These are phyloP conservation scores for Caenorhabditis zanzibari DNA, from an alignment of 2,888 invertebrate species.

Conservation along the genomic window DNA sequence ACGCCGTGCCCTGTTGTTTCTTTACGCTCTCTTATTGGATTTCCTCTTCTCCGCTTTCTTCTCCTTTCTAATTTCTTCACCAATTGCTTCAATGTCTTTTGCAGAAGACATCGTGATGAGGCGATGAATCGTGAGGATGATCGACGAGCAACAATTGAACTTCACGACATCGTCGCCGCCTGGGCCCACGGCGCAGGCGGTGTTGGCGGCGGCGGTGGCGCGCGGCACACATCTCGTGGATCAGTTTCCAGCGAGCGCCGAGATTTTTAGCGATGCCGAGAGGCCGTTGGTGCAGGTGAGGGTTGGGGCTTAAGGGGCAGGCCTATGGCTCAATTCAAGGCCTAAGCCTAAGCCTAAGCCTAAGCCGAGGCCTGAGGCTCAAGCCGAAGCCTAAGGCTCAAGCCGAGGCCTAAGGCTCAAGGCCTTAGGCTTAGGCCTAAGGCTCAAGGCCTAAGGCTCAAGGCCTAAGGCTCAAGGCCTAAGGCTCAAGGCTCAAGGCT, in stretches of 20 bases:
- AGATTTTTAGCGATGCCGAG: slow-evolving; percentile 55
- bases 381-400: too few species aligned
- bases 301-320: not conserved
- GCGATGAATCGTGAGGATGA: slow-evolving; percentile 30
- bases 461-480: too few species aligned
- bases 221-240: slow-evolving; percentile 29
- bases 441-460: too few species aligned
- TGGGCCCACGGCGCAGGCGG: slow-evolving; percentile 13
- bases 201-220: slow-evolving; percentile 16
- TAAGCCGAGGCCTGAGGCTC: too few species aligned
- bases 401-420: too few species aligned
- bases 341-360: too few species aligned
- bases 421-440: too few species aligned
- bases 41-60: slow-evolving; percentile 24
- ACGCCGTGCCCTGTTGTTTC: slow-evolving; percentile 17
- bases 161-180: slow-evolving; percentile 4
- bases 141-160: slow-evolving; percentile 18
- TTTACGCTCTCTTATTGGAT: slow-evolving; percentile 28
- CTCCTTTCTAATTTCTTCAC: slow-evolving; percentile 9
- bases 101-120: slow-evolving; percentile 26
- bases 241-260: slow-evolving; percentile 54
- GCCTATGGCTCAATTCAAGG: too few species aligned
- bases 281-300: slow-evolving; percentile 53
- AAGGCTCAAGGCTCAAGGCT: too few species aligned
- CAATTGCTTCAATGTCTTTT: slow-evolving; percentile 22